Percentiles rank a stretch among this genome's conserved stretches.
phyloP scores from a whole-genome alignment of 2,797 vertebrate genomes.

The Pseudocheirus occidentalis region DNA sequence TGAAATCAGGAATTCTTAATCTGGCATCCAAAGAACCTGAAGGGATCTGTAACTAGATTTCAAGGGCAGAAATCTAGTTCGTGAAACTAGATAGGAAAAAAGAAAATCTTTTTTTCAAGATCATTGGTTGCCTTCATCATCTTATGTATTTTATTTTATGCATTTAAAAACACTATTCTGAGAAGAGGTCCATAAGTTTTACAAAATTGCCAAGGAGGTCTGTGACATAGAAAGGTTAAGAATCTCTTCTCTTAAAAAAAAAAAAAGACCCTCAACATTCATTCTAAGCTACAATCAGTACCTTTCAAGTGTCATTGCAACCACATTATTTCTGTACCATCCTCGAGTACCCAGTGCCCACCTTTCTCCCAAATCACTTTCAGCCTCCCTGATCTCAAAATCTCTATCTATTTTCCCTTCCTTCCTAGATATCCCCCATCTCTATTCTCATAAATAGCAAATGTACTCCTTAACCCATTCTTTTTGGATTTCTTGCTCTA shows the following conservation, averaged over 20 bases:
- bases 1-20: neutral
- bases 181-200: neutral
- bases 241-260: neutral
- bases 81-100: neutral
- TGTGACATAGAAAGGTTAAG: neutral
- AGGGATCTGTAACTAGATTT: neutral
- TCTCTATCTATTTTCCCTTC: neutral
- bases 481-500: neutral
- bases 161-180: neutral
- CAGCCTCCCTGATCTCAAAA: neutral
- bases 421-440: neutral
- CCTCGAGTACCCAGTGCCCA: accelerated
- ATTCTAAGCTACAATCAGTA: neutral
- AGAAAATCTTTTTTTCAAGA: neutral
- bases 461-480: neutral
- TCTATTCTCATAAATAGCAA: neutral
- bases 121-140: neutral
- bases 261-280: neutral
- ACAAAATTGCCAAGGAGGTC: neutral
- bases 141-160: neutral
- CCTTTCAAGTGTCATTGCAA: neutral
- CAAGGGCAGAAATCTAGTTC: no score
- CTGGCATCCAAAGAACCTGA: neutral
- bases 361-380: neutral
- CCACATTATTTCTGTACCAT: accelerated